phyloP scores from a whole-genome alignment of 2,888 invertebrate genomes.

The Kryphioiulus occultus region DNA sequence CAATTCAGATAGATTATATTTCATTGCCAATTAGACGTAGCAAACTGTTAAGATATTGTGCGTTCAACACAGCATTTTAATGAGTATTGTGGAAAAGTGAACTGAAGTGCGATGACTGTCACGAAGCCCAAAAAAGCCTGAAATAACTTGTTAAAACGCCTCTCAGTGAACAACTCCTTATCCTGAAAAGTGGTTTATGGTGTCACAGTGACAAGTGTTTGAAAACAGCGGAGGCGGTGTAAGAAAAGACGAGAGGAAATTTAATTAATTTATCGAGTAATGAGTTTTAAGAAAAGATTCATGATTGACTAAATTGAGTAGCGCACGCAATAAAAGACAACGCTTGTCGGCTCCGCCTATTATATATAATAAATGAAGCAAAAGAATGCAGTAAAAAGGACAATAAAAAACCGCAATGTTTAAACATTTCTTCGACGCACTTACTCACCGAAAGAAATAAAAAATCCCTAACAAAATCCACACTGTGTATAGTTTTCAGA shows the following conservation, averaged over 20 bases:
- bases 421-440: conserved; percentile 8
- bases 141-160: neutral
- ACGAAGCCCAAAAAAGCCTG: neutral
- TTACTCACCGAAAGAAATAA: neutral
- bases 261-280: conserved; percentile 40
- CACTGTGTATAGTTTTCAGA: conserved; percentile 24
- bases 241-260: conserved; percentile 34
- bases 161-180: neutral
- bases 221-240: neutral
- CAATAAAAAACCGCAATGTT: conserved; percentile 39
- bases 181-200: conserved; percentile 17
- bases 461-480: conserved; percentile 6
- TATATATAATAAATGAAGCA: conserved; percentile 26
- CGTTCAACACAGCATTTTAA: neutral
- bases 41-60: no score
- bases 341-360: conserved; percentile 26
- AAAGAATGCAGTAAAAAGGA: conserved; percentile 36
- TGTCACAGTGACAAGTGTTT: conserved; percentile 29
- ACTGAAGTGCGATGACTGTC: neutral
- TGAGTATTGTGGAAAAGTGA: neutral
- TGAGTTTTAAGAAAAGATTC: conserved; percentile 39
- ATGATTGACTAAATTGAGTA: conserved; percentile 36
- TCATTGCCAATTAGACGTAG: no score
- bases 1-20: no score
- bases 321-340: conserved; percentile 32